Evolutionary conservation across 2,797 vertebrate species (phyloP).

Genomic region (Sylvia borin): DNA sequence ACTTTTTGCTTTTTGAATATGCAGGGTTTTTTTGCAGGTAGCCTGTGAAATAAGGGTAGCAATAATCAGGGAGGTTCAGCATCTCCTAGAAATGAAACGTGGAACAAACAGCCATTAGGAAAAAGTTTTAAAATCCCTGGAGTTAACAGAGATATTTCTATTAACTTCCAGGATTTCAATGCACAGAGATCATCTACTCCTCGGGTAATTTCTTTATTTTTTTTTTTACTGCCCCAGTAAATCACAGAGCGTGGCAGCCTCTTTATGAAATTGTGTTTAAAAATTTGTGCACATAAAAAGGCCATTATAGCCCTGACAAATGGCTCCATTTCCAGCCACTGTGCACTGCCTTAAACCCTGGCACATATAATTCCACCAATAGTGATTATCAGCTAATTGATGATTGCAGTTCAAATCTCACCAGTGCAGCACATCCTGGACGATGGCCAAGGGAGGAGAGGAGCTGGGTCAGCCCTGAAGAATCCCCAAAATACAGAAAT

Average conservation of each 20-base stretch:
- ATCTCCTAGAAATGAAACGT: neutral
- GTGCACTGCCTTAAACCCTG: neutral
- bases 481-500: neutral
- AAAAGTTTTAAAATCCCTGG: neutral
- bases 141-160: conserved; percentile 17
- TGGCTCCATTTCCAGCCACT: neutral
- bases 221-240: conserved; percentile 51
- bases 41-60: neutral
- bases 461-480: neutral
- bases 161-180: conserved; percentile 26
- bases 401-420: neutral
- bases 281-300: conserved; percentile 45
- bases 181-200: neutral
- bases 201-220: conserved; percentile 6
- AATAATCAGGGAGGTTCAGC: conserved; percentile 3
- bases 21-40: neutral
- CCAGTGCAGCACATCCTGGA: neutral
- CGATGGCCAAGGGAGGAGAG: rapidly evolving
- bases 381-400: conserved; percentile 51
- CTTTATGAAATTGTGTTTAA: conserved; percentile 43
- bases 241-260: neutral
- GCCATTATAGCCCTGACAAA: conserved; percentile 7
- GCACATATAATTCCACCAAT: neutral
- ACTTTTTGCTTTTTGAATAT: neutral
- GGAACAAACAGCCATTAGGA: neutral